These are phyloP conservation scores for Nomada goodeniana DNA, from an alignment of 2,888 invertebrate genomes.

Conservation along the genomic window DNA sequence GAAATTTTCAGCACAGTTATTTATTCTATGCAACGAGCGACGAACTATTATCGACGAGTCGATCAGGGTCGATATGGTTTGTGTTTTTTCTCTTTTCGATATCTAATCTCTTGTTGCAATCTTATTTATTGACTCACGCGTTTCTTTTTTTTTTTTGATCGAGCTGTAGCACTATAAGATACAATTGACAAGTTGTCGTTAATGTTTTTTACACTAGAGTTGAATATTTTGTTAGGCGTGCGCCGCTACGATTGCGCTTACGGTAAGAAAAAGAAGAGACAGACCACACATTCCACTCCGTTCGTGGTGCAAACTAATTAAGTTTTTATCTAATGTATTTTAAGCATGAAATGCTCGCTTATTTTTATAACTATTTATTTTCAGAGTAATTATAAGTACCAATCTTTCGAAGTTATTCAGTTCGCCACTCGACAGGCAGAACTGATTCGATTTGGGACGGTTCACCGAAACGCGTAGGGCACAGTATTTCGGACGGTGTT, in stretches of 20 bases:
- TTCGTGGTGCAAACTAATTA: constrained; percentile 81
- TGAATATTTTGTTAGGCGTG: constrained; percentile 79
- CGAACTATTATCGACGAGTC: constrained; percentile 33
- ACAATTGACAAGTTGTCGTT: constrained; percentile 75
- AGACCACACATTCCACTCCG: constrained; percentile 82
- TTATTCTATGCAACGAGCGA: constrained; percentile 62
- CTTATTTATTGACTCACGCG: constrained; percentile 82
- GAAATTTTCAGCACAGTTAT: constrained; percentile 66
- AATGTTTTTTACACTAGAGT: constrained; percentile 78
- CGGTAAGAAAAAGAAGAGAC: constrained; percentile 71
- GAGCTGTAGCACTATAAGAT: constrained; percentile 78
- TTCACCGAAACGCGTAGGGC: constrained; percentile 33
- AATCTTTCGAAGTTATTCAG: constrained; percentile 61
- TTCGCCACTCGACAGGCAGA: constrained; percentile 45
- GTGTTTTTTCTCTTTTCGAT: constrained; percentile 64
- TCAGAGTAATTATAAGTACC: constrained; percentile 74
- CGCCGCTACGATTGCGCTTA: constrained; percentile 75
- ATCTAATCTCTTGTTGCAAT: constrained; percentile 80
- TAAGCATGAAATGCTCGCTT: constrained; percentile 82
- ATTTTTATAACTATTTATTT: constrained; percentile 84
- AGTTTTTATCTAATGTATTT: constrained; percentile 79
- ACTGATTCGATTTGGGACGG: constrained; percentile 36
- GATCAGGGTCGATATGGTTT: constrained; percentile 43
- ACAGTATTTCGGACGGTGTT: constrained; percentile 27
- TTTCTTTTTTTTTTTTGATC: constrained; percentile 60